Evolutionary conservation across 1,140 invertebrate species (phyloP), one percentile per base, ranked within the genome.

Genomic region (Lutraria rhynchaena): DNA sequence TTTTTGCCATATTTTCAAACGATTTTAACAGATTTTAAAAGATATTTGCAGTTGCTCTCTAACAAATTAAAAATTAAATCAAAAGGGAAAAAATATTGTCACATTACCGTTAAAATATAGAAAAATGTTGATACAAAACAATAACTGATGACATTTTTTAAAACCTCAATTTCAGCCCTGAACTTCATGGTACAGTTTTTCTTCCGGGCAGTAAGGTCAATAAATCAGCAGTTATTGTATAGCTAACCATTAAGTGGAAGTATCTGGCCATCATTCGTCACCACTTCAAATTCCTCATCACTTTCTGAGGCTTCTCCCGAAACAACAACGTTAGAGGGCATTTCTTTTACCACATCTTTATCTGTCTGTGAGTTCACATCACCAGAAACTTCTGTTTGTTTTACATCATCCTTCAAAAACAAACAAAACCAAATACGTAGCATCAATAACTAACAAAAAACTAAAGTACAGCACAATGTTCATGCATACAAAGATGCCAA

Each of bases 291-390:
- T 27, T 86, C 83, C 4, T 85, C 83, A 58, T 91, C 90, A 33
- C 89, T 90, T 71, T 91, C 90, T 41, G 89, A 87, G 13, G 89
- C 90, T 65, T 91, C 90, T n/a, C 90, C 90, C 37, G 84, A 83
- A 1, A 91, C 83, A 29, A 90, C 86, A n/a, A 84, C 75, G n/a
- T 73, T 83, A 35, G 24, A 9, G n/a, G 11, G 5, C 13, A n/a
- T 35, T 19, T 27, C 60, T 63, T 3, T 35, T n/a, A 13, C 27
- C 13, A n/a, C 55, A 58, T 58, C 22, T 58, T 53, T 53, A 19
- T 53, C 24, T n/a, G 51, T 1, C 19, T 19, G 3, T n/a, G 3
- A 4, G 19, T 58, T 31, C 24, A 24, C 55, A 4, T 55, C 27
- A 22, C 7, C 53, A n/a, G 55, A n/a, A n/a, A 31, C 55, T 58